These are phyloP conservation scores for Sandelia bainsii DNA, from an alignment of 2,797 vertebrate species.

Conservation along the genomic window DNA sequence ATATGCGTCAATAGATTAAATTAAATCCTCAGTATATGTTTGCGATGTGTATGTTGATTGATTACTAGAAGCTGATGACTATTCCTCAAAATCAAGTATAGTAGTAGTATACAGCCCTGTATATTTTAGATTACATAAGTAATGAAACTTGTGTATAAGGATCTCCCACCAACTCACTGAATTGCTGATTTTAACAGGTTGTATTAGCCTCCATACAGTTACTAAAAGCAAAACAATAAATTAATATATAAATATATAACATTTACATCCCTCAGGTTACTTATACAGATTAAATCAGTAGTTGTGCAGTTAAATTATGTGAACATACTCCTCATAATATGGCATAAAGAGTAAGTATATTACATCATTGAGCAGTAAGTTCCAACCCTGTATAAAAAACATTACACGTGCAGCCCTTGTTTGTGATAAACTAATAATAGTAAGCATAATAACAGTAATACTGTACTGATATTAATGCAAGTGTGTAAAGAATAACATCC, in stretches of 20 bases:
- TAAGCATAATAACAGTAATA: too few relatives aligned
- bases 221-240: not conserved
- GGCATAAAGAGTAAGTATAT: not conserved
- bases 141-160: not conserved
- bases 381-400: too few relatives aligned
- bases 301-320: slow-evolving; percentile 9
- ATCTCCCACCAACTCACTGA: not conserved
- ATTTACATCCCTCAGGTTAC: slow-evolving; percentile 19
- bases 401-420: too few relatives aligned
- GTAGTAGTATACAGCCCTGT: not conserved
- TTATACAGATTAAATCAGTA: slow-evolving; percentile 28
- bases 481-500: not conserved
- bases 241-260: not conserved
- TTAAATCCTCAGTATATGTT: slow-evolving; percentile 10
- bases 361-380: not conserved
- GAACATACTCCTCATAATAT: slow-evolving; percentile 17
- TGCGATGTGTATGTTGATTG: not conserved
- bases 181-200: slow-evolving; percentile 14
- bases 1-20: not conserved
- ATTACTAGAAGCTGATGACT: too few relatives aligned
- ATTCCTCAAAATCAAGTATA: too few relatives aligned
- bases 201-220: slow-evolving; percentile 17
- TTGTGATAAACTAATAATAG: too few relatives aligned
- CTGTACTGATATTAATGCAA: too few relatives aligned
- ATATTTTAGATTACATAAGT: not conserved